phyloP scores from a whole-genome alignment of 1,140 invertebrate species.

The Drosophila teissieri region DNA sequence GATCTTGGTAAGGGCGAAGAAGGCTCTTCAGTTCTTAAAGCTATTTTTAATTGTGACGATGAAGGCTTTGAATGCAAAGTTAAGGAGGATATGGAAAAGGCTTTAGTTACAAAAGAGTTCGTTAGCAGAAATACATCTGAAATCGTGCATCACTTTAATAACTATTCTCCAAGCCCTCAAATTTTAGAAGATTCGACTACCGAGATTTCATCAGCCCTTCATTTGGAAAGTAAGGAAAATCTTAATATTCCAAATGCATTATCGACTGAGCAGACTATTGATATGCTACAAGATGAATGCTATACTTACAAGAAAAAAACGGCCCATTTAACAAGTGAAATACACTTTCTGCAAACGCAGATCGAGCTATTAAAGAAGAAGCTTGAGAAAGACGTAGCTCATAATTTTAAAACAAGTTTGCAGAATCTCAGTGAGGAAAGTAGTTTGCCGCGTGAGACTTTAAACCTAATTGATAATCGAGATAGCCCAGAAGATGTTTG shows the following conservation, averaged over 20 bases:
- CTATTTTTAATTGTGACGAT: conserved; percentile 73
- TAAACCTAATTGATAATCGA: conserved; percentile 5
- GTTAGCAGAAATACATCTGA: neutral
- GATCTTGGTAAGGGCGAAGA: conserved; percentile 78
- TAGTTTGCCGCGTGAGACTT: too few relatives aligned
- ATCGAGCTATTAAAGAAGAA: conserved; percentile 41
- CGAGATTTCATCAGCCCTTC: neutral
- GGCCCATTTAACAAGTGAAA: conserved; percentile 32
- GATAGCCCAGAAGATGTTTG: conserved; percentile 47
- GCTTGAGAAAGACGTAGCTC: conserved; percentile 2
- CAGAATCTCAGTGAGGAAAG: neutral
- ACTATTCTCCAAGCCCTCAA: conserved; percentile 14
- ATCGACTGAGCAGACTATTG: conserved; percentile 58
- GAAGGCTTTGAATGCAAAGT: conserved; percentile 25
- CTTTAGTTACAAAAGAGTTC: neutral
- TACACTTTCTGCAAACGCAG: conserved; percentile 47
- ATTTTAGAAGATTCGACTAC: neutral
- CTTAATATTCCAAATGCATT: conserved; percentile 8
- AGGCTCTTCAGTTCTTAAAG: conserved; percentile 70
- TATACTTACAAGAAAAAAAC: conserved; percentile 63
- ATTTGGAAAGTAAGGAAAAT: conserved; percentile 28
- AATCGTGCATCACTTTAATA: conserved; percentile 53
- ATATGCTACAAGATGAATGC: conserved; percentile 78
- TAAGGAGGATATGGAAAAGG: neutral
- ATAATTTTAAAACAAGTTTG: neutral